These are phyloP conservation scores for Poecilia wingei DNA, from an alignment of 2,797 vertebrate species.

Conservation along the genomic window DNA sequence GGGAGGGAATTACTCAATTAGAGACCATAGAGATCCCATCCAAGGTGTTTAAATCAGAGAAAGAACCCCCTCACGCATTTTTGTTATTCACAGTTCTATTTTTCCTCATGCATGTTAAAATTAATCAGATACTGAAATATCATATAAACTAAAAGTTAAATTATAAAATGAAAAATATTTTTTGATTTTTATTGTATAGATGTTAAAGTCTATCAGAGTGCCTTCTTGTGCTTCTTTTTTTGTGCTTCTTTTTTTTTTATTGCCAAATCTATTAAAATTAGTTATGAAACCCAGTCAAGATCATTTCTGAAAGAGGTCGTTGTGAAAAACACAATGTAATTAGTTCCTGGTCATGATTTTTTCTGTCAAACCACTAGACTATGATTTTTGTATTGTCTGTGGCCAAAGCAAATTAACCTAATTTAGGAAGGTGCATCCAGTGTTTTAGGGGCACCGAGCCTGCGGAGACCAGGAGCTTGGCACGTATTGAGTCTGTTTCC, in stretches of 20 bases:
- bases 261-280: background rate
- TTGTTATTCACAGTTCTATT: constrained; percentile 8
- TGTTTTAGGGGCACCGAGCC: constrained; percentile 73
- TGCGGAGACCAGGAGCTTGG: constrained; percentile 69
- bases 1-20: constrained; percentile 42
- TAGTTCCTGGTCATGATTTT: constrained; percentile 19
- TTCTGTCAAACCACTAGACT: constrained; percentile 31
- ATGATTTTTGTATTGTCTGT: constrained; percentile 49
- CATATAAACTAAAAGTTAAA: constrained; percentile 16
- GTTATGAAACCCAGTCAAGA: constrained; percentile 21
- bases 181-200: background rate
- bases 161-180: background rate
- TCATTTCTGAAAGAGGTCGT: constrained; percentile 26
- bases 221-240: background rate
- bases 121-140: constrained; percentile 35
- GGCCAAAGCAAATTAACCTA: constrained; percentile 69
- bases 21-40: constrained; percentile 54
- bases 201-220: background rate
- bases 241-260: background rate
- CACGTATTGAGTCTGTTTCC: constrained; percentile 76
- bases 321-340: constrained; percentile 18
- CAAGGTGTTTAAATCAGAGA: constrained; percentile 20
- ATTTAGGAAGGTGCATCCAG: constrained; percentile 72
- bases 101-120: constrained; percentile 27
- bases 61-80: background rate